These are phyloP conservation scores for Oceanodroma leucorhoa DNA, from an alignment of 2,797 vertebrate genomes.

Conservation along the genomic window DNA sequence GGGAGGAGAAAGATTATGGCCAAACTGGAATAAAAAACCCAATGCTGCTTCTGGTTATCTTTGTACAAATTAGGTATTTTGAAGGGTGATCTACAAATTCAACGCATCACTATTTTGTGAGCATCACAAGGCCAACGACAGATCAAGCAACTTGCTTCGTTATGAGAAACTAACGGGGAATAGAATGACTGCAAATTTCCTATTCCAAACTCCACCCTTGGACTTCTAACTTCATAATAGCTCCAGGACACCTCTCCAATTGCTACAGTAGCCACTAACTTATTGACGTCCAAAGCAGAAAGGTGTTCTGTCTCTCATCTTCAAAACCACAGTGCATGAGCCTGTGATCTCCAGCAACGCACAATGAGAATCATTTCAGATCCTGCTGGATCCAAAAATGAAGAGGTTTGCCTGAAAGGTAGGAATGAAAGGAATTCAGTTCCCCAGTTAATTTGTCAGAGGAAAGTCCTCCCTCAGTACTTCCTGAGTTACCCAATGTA, in stretches of 20 bases:
- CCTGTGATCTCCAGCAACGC: not conserved
- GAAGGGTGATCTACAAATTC: not conserved
- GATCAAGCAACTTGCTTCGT: not conserved
- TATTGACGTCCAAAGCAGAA: not conserved
- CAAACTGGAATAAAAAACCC: not conserved
- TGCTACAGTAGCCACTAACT: not conserved
- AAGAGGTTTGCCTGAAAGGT: not conserved
- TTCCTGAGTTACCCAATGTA: not conserved
- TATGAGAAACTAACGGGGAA: not conserved
- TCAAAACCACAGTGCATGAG: not conserved
- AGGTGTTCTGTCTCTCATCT: no score
- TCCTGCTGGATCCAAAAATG: not conserved
- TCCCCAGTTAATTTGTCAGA: not conserved
- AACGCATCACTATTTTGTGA: not conserved
- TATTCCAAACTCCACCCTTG: not conserved
- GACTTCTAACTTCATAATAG: rapidly evolving
- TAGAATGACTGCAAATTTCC: not conserved
- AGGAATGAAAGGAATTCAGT: not conserved
- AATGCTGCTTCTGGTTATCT: not conserved
- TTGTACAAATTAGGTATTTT: not conserved
- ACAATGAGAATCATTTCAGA: not conserved
- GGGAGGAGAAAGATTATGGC: not conserved
- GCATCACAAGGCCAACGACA: not conserved
- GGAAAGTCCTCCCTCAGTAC: not conserved
- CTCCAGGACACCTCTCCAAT: not conserved